Evolutionary conservation across 1,140 invertebrate genomes (phyloP).

Genomic region (Cydia fagiglandana): DNA sequence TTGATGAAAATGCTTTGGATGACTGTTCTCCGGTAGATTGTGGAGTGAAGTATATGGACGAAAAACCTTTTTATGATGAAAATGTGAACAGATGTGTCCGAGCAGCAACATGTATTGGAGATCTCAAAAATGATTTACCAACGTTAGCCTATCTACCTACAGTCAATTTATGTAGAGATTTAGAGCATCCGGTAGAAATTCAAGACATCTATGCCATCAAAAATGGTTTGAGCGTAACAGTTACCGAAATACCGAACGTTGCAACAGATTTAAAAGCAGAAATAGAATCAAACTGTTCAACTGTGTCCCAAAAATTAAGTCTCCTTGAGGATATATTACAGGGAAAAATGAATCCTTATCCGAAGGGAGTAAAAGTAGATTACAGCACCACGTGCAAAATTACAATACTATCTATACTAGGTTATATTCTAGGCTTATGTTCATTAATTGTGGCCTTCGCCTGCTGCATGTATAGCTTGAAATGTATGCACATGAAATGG

Average conservation of each 20-base stretch:
- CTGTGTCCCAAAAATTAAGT: constrained; percentile 65
- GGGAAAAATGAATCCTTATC: constrained; percentile 53
- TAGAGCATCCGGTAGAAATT: constrained; percentile 50
- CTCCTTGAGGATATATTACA: constrained; percentile 58
- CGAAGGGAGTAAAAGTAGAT: constrained; percentile 38
- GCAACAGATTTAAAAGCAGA: constrained; percentile 41
- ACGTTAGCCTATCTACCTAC: constrained; percentile 50
- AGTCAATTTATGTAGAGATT: constrained; percentile 60
- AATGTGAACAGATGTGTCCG: constrained; percentile 48
- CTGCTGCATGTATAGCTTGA: constrained; percentile 44
- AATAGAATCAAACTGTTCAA: constrained; percentile 58
- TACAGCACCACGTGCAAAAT: constrained; percentile 45
- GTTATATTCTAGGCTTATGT: constrained; percentile 47
- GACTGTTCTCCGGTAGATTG: constrained; percentile 55
- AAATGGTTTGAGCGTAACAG: constrained; percentile 48
- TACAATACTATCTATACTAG: constrained; percentile 49
- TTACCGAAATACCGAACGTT: constrained; percentile 38
- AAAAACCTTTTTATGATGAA: constrained; percentile 47
- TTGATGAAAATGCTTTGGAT: constrained; percentile 55
- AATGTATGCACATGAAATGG: constrained; percentile 45
- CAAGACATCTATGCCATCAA: constrained; percentile 59
- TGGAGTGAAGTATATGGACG: constrained; percentile 58
- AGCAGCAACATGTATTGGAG: constrained; percentile 43
- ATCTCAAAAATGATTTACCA: constrained; percentile 50
- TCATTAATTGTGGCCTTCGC: constrained; percentile 45